Evolutionary conservation across 2,888 invertebrate species (phyloP).

Genomic region (Deilephila porcellus): DNA sequence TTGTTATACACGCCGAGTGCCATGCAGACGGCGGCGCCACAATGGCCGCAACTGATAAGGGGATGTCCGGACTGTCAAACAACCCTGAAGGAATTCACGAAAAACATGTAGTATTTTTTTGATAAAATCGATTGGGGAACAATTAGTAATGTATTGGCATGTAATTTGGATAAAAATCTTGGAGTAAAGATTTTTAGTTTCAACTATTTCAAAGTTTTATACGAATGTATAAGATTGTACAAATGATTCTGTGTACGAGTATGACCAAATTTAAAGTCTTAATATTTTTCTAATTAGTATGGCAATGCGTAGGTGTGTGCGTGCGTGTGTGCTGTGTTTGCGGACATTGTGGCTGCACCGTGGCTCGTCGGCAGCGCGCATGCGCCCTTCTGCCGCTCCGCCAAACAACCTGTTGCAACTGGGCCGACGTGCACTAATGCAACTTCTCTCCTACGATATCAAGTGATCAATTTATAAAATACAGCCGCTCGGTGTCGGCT

Average conservation of each 20-base stretch:
- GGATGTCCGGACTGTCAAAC: background rate
- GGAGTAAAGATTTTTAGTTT: background rate
- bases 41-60: constrained; percentile 18
- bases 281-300: background rate
- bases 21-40: constrained; percentile 44
- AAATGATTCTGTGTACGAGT: background rate
- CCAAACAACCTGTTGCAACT: constrained; percentile 84
- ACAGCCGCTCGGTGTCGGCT: constrained; percentile 30
- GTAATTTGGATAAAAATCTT: background rate
- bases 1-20: constrained; percentile 56
- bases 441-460: constrained; percentile 70
- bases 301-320: constrained; percentile 7
- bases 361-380: constrained; percentile 57
- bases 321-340: constrained; percentile 35
- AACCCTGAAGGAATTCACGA: background rate
- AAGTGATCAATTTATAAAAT: constrained; percentile 29
- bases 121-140: background rate
- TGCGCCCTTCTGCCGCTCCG: constrained; percentile 62
- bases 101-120: background rate
- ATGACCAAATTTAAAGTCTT: too few relatives aligned
- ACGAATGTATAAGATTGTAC: background rate
- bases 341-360: constrained; percentile 62
- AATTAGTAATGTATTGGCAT: background rate
- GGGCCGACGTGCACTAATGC: constrained; percentile 80
- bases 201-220: too few relatives aligned